These are phyloP conservation scores for Hylyphantes graminicola DNA, from an alignment of 1,140 invertebrate species.

Conservation along the genomic window DNA sequence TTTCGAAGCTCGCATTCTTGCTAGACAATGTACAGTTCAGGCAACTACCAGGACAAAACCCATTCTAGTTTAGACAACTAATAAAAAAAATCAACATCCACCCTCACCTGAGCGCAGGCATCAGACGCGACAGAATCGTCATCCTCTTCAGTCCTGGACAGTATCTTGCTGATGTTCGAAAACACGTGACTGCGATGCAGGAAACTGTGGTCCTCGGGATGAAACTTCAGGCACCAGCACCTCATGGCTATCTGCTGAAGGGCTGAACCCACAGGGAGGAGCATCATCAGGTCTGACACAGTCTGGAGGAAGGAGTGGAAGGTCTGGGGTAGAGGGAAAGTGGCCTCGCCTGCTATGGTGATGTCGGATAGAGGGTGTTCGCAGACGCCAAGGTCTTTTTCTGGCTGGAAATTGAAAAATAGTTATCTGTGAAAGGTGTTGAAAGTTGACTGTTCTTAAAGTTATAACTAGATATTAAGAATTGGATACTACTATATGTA, in stretches of 20 bases:
- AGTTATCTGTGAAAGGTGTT: neutral
- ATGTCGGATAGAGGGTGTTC: constrained; percentile 87
- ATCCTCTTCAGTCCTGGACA: constrained; percentile 90
- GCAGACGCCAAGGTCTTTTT: constrained; percentile 71
- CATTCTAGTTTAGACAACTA: neutral
- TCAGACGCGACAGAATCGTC: constrained; percentile 32
- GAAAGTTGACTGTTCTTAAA: too few species aligned
- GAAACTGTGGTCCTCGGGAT: constrained; percentile 89
- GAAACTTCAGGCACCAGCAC: constrained; percentile 92
- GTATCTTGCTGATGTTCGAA: constrained; percentile 94
- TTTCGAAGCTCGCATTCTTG: neutral
- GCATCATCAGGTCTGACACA: constrained; percentile 91
- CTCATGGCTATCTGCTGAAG: constrained; percentile 91
- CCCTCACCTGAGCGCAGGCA: constrained; percentile 31
- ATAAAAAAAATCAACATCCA: neutral
- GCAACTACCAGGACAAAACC: neutral
- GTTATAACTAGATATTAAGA: too few species aligned
- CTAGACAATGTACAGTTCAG: too few species aligned
- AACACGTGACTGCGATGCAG: constrained; percentile 94
- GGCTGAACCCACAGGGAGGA: constrained; percentile 85
- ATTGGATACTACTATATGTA: too few species aligned
- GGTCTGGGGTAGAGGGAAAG: constrained; percentile 80
- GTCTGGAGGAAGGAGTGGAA: constrained; percentile 92
- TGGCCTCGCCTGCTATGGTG: constrained; percentile 81
- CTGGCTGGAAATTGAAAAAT: constrained; percentile 47